These are phyloP conservation scores for Drosophila ogumai DNA, from an alignment of 1,140 invertebrate genomes.

Conservation along the genomic window DNA sequence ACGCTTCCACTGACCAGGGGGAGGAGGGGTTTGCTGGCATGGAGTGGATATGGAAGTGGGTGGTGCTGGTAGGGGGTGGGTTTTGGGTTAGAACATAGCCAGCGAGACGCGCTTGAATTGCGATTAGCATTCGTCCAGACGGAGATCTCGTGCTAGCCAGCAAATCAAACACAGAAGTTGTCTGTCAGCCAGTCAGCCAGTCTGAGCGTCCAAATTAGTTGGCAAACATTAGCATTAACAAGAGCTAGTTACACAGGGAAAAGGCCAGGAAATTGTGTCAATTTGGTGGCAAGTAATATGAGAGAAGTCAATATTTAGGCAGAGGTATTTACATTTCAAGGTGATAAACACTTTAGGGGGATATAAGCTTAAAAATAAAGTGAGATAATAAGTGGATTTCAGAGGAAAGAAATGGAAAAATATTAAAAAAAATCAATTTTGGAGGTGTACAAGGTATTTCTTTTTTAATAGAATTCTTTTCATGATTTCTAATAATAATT, in stretches of 20 bases:
- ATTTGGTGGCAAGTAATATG: constrained; percentile 4
- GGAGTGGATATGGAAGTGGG: background rate
- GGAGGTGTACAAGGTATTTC: background rate
- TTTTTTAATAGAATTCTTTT: background rate
- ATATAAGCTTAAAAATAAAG: background rate
- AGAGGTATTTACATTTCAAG: background rate
- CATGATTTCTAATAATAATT: too few relatives aligned
- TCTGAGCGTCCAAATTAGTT: constrained; percentile 30
- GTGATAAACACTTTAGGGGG: background rate
- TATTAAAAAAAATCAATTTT: background rate
- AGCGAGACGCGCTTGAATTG: constrained; percentile 45
- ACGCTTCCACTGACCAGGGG: constrained; percentile 62
- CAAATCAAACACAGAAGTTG: constrained; percentile 55
- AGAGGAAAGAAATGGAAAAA: background rate
- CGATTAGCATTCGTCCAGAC: constrained; percentile 38
- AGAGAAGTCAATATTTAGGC: constrained; percentile 1
- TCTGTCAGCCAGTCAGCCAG: background rate
- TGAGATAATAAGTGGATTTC: background rate
- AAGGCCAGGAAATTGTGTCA: constrained; percentile 8
- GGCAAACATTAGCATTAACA: constrained; percentile 36
- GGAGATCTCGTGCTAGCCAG: constrained; percentile 43
- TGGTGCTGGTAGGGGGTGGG: background rate
- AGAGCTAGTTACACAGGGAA: constrained; percentile 14
- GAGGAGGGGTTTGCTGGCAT: background rate
- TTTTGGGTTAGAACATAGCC: constrained; percentile 24